Base-by-base conservation (phyloP, 1,140 invertebrate species). In the Euwallacea similis region DNA sequence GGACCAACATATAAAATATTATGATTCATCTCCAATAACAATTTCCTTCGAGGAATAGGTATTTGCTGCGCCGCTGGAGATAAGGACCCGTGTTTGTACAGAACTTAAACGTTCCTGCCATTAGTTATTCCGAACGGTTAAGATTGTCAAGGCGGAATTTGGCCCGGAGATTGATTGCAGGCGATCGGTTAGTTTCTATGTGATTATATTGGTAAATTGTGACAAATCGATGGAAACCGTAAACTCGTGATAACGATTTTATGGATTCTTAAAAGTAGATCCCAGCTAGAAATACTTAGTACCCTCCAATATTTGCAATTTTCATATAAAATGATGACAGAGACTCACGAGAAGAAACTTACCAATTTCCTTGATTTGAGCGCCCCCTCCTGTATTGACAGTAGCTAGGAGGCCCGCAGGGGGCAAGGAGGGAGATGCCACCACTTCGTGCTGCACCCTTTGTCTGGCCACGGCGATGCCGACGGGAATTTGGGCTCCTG, bases 391-490 rank as follows among this genome's bases (percentile, higher is more conserved):
- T 8, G 76, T 69, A 70, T 75, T 79, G 10, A 78, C 75, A 33
- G 80, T 78, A 9, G 80, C 76, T 42, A 81, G 76, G 62, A 82
- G 73, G 33, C 79, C 80, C 42, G 79, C 77, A 73, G 77, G 80
- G 74, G 66, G 84, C 76, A 81, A 82, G 60, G 78, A 84, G 68
- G 80, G 83, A 73, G 85, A 83, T 80, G 83, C 78, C 82, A 87
- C 82, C 42, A 84, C 80, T 78, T 86, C 84, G 71, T 88, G 87
- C 76, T 88, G 88, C 56, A 89, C 86, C 76, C 93, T 86, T 80
- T 94, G 92, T 73, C 91, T 85, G 46, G 92, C 93, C 71, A 95
- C 91, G 13, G 93, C 92, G 76, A 95, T 94, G 54, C 93, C 93
- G 75, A 95, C 90, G 11, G 76, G 76, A 47, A 77, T 77, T 41